phyloP scores from a whole-genome alignment of 2,113 vertebrate species.

The Corydoras maculifer region DNA sequence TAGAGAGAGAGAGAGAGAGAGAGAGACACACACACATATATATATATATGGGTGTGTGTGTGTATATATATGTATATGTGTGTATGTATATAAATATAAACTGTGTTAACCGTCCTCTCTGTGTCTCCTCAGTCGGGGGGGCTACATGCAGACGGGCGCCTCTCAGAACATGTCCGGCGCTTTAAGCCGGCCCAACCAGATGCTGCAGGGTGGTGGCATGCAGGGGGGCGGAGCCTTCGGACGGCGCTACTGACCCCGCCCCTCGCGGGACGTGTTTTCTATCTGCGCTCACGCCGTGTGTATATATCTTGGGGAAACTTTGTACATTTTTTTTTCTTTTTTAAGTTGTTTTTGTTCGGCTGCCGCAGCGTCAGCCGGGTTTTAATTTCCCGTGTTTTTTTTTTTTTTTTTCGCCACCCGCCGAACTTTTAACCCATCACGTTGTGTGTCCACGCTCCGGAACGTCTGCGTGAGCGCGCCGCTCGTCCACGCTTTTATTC shows the following conservation, averaged over 20 bases:
- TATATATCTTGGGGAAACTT: constrained; percentile 40
- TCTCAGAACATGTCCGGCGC: constrained; percentile 68
- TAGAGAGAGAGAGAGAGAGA: no score
- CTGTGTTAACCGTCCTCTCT: background rate
- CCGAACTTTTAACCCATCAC: no score
- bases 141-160: constrained; percentile 71
- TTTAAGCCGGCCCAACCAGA: constrained; percentile 68
- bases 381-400: constrained; percentile 22
- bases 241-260: constrained; percentile 59
- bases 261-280: background rate
- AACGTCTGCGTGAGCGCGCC: background rate
- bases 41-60: no score
- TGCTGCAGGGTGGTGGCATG: constrained; percentile 63
- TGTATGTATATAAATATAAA: no score
- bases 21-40: no score
- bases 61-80: no score
- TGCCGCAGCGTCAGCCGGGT: constrained; percentile 19
- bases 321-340: constrained; percentile 35
- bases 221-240: constrained; percentile 74
- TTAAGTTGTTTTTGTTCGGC: constrained; percentile 24
- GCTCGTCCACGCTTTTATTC: background rate
- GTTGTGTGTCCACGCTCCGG: no score
- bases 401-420: background rate
- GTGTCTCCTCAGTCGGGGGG: constrained; percentile 63
- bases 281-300: constrained; percentile 39